phyloP scores from a whole-genome alignment of 2,113 vertebrate genomes.

The Stegastes partitus region DNA sequence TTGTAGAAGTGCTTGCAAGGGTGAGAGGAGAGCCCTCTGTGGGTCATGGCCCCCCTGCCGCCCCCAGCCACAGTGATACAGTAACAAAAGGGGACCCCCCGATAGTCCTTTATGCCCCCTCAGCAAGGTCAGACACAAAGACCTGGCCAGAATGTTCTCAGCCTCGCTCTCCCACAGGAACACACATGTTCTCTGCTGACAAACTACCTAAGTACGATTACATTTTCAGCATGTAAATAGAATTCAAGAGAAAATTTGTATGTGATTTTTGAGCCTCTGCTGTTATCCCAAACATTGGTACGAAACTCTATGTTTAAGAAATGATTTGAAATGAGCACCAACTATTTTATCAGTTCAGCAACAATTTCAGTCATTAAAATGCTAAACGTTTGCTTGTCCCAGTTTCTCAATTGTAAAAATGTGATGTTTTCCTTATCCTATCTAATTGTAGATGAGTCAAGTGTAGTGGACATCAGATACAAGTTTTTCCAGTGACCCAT shows the following conservation, averaged over 20 bases:
- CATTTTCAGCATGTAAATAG: not conserved
- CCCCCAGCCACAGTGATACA: constrained; percentile 77
- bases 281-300: too few species aligned
- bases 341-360: not conserved
- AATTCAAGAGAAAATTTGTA: not conserved
- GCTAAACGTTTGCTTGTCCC: too few species aligned
- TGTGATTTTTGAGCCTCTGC: not conserved
- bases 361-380: not conserved
- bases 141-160: constrained; percentile 73
- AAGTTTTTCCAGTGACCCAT: too few species aligned
- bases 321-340: too few species aligned
- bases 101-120: constrained; percentile 61
- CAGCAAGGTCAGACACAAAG: constrained; percentile 80
- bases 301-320: not conserved
- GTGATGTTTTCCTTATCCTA: too few species aligned
- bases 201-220: constrained; percentile 6
- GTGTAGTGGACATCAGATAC: too few species aligned
- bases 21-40: constrained; percentile 80
- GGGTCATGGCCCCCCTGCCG: constrained; percentile 74
- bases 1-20: constrained; percentile 81
- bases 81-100: constrained; percentile 80
- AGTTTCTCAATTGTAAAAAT: too few species aligned
- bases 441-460: too few species aligned
- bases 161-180: constrained; percentile 48
- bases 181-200: constrained; percentile 16